Percentiles rank a stretch among this genome's conserved stretches.
These are phyloP conservation scores for Heliconius ismenius DNA, from an alignment of 2,888 invertebrate genomes.

Conservation along the genomic window DNA sequence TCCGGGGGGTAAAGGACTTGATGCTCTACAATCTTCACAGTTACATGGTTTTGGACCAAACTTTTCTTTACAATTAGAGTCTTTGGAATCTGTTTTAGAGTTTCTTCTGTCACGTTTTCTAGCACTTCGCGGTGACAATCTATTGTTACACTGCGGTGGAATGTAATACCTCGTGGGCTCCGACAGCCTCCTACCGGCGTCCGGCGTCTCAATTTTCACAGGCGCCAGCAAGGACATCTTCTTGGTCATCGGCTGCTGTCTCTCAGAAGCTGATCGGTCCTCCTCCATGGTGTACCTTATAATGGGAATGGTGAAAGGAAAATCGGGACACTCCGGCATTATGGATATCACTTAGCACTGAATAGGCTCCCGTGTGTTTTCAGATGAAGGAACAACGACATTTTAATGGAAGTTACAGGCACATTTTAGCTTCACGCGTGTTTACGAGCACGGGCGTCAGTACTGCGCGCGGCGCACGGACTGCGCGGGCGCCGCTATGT, in stretches of 20 bases:
- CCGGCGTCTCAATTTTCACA: slow-evolving; percentile 76
- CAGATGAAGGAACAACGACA: slow-evolving; percentile 57
- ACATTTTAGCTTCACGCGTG: slow-evolving; percentile 46
- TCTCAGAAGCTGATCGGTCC: slow-evolving; percentile 62
- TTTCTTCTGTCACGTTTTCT: slow-evolving; percentile 70
- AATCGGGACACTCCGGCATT: slow-evolving; percentile 79
- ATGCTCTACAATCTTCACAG: slow-evolving; percentile 76
- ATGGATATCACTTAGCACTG: slow-evolving; percentile 61
- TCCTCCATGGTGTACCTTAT: slow-evolving; percentile 77
- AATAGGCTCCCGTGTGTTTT: slow-evolving; percentile 50
- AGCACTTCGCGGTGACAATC: slow-evolving; percentile 73
- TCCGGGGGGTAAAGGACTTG: slow-evolving; percentile 78
- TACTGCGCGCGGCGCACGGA: slow-evolving; percentile 52
- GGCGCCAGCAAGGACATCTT: slow-evolving; percentile 74
- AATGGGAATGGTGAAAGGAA: slow-evolving; percentile 73
- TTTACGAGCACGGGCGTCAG: slow-evolving; percentile 54
- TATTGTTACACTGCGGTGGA: slow-evolving; percentile 76
- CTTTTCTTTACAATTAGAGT: slow-evolving; percentile 58
- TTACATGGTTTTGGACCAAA: slow-evolving; percentile 73
- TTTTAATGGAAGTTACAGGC: slow-evolving; percentile 49
- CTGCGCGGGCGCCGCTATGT: slow-evolving; percentile 46
- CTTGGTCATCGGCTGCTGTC: slow-evolving; percentile 67
- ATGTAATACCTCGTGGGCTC: slow-evolving; percentile 73
- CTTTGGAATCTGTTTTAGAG: slow-evolving; percentile 62
- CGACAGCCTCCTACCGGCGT: slow-evolving; percentile 67